phyloP scores from a whole-genome alignment of 35 echinoderm and acorn worm species.

The Eucidaris tribuloides region DNA sequence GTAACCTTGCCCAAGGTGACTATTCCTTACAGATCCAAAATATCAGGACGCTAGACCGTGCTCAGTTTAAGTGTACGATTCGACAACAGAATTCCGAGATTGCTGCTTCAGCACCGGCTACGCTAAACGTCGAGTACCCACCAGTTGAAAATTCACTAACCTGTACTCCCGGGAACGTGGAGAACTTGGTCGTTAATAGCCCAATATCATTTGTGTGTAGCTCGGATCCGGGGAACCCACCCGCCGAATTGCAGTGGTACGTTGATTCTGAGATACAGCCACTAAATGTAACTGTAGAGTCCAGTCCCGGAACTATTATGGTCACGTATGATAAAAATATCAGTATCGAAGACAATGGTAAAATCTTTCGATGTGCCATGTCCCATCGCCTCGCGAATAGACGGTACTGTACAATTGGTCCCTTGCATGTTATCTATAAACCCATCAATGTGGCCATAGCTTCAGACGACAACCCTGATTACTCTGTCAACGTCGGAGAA shows the following conservation, averaged over 20 bases:
- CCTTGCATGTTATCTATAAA: not conserved
- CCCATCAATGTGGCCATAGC: not conserved
- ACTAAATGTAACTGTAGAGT: not conserved
- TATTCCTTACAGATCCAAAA: not conserved
- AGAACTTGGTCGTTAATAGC: not conserved
- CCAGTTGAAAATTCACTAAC: not conserved
- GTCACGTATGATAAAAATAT: not conserved
- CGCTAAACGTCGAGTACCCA: not conserved
- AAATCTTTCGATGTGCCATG: not conserved
- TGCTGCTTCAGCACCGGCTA: not conserved
- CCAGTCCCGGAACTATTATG: not conserved
- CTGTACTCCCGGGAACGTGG: not conserved
- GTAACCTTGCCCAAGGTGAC: not conserved
- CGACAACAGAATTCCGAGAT: not conserved
- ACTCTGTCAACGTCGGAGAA: not conserved
- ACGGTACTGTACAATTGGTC: not conserved
- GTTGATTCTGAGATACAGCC: not conserved
- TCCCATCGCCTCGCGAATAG: not conserved
- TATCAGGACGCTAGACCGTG: not conserved
- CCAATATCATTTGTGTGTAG: not conserved
- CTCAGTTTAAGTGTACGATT: not conserved
- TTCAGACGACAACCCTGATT: not conserved
- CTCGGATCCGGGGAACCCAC: not conserved
- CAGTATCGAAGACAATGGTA: constrained; percentile 6
- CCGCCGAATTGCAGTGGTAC: not conserved